Evolutionary conservation across 2,888 invertebrate genomes (phyloP), one percentile per base, ranked within the genome.

Genomic region (Zygothrica quintamaculata): DNA sequence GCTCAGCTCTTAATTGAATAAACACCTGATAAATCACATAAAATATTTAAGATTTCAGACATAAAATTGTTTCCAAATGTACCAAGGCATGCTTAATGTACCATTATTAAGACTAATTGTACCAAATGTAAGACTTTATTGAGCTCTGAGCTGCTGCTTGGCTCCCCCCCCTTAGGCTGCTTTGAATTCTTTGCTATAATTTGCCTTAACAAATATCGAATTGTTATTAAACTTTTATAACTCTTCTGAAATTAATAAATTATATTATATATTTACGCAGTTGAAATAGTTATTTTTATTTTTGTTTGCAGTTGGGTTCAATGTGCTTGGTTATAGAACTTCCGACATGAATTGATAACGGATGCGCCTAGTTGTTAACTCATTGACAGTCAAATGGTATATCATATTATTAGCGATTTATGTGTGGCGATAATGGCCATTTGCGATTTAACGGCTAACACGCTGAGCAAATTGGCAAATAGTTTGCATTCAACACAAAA

Each of bases 341-440:
- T 80, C 80, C 80, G 81, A 80, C 34, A 43, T 71, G 36, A 4
- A n/a, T 46, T 56, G 18, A 5, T 22, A n/a, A n/a, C 18, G 52
- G 58, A 57, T 61, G 57, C 48, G 64, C 59, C 64, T 55, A 34
- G 59, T 60, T 13, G 12, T 31, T 11, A 25, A 12, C 79, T 81
- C 36, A 84, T 84, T 84, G 77, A 18, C 52, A 87, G 84, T 84
- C 84, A 62, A 40, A 3, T 3, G 48, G 48, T 48, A 29, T 37
- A 50, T 46, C 59, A 56, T 62, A 67, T 77, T 85, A 77, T 73
- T 79, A 67, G 74, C 65, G 58, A 79, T 85, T 85, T 84, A 87
- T 86, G 53, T 76, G 60, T 36, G 47, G 33, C 13, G 46, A 60
- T 81, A 86, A 81, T 84, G 69, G 61, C 58, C 65, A 72, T 76